These are phyloP conservation scores for Colius striatus DNA, from an alignment of 2,113 vertebrate species.

Conservation along the genomic window DNA sequence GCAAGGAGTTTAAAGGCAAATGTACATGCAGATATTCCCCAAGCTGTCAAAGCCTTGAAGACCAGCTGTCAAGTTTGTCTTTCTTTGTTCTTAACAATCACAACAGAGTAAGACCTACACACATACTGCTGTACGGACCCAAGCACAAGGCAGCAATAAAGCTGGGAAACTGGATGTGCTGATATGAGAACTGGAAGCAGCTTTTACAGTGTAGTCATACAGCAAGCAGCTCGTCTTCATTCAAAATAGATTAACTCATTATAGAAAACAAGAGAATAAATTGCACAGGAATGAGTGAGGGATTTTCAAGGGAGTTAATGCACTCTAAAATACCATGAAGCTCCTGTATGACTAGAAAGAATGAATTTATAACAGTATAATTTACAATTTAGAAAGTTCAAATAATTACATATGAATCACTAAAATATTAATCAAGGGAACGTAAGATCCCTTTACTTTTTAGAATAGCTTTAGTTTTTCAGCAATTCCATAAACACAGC, in stretches of 20 bases:
- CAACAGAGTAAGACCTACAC: not conserved
- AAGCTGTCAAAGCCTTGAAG: not conserved
- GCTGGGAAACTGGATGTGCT: not conserved
- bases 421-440: constrained; percentile 23
- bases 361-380: not conserved
- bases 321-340: not conserved
- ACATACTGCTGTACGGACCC: accelerated
- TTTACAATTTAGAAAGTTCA: constrained; percentile 23
- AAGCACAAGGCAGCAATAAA: not conserved
- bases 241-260: constrained; percentile 24
- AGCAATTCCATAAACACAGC: not conserved
- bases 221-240: not conserved
- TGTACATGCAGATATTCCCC: not conserved
- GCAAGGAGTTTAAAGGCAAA: not conserved
- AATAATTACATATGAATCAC: not conserved
- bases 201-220: not conserved
- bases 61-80: not conserved
- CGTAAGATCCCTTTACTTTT: not conserved
- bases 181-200: not conserved
- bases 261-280: not conserved
- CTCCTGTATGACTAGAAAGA: not conserved
- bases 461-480: not conserved
- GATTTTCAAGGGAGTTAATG: constrained; percentile 8
- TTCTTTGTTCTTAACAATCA: not conserved
- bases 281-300: not conserved